phyloP scores from a whole-genome alignment of 2,113 vertebrate genomes.

The Amazona guildingii region DNA sequence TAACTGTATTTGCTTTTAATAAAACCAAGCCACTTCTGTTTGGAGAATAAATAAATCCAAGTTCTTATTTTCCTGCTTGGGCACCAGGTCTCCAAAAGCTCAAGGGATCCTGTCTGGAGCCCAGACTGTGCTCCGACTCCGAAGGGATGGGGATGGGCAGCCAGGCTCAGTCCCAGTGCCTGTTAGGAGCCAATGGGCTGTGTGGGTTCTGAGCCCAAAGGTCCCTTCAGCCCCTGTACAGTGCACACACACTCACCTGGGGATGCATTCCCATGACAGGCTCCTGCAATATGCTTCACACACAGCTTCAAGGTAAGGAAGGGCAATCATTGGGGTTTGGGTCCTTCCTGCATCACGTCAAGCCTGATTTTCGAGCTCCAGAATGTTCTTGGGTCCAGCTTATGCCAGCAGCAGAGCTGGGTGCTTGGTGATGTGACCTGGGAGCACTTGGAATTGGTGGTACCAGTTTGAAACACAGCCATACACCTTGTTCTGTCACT shows the following conservation, averaged over 20 bases:
- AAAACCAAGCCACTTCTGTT: neutral
- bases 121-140: neutral
- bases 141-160: neutral
- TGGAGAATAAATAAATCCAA: neutral
- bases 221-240: neutral
- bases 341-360: neutral
- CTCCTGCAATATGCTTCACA: neutral
- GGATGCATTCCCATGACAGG: neutral
- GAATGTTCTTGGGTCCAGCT: fast-evolving
- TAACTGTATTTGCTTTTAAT: constrained; percentile 21
- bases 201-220: neutral
- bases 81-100: neutral
- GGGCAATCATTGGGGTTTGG: neutral
- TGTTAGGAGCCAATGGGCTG: fast-evolving
- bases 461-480: neutral
- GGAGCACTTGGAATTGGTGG: neutral
- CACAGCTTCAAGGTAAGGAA: neutral
- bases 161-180: fast-evolving
- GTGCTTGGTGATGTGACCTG: neutral
- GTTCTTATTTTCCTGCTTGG: neutral
- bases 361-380: neutral
- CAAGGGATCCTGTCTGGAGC: neutral
- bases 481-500: neutral
- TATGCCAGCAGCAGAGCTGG: fast-evolving
- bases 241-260: fast-evolving